Evolutionary conservation across 2,888 invertebrate species (phyloP).

Genomic region (Lasioglossum marginatum): DNA sequence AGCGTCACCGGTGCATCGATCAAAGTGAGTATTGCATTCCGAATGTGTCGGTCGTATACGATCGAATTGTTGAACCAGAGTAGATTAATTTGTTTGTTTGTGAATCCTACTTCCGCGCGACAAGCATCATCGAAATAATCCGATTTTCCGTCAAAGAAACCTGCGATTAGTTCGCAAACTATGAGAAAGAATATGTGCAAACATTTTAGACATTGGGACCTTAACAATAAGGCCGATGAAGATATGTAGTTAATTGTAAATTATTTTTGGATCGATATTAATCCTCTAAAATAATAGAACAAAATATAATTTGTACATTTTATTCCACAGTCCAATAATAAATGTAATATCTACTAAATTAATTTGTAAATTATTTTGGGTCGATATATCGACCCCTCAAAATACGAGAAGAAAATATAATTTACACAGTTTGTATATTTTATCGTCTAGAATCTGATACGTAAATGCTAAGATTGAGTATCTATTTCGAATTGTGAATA

Average conservation of each 20-base stretch:
- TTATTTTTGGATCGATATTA: not conserved
- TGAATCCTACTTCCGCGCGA: not conserved
- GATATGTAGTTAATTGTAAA: not conserved
- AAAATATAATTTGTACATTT: not conserved
- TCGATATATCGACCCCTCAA: not conserved
- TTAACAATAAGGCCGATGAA: too few species aligned
- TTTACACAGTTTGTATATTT: not conserved
- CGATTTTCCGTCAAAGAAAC: not conserved
- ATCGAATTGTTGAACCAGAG: slow-evolving; percentile 18
- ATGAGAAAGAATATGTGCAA: not conserved
- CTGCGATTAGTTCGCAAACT: not conserved
- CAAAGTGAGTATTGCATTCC: slow-evolving; percentile 42
- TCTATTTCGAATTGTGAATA: not conserved
- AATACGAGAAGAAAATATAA: not conserved
- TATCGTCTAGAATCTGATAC: not conserved
- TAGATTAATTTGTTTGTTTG: slow-evolving; percentile 22
- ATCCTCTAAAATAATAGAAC: not conserved
- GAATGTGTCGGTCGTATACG: slow-evolving; percentile 14
- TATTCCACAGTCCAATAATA: not conserved
- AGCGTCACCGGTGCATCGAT: slow-evolving; percentile 37
- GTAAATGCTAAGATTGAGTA: not conserved
- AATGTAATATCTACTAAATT: not conserved
- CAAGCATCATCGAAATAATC: not conserved
- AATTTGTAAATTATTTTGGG: not conserved
- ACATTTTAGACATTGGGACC: not conserved